Conservation (phyloP, 2,888 invertebrate species). For the Euspilapteryx auroguttella region DNA sequence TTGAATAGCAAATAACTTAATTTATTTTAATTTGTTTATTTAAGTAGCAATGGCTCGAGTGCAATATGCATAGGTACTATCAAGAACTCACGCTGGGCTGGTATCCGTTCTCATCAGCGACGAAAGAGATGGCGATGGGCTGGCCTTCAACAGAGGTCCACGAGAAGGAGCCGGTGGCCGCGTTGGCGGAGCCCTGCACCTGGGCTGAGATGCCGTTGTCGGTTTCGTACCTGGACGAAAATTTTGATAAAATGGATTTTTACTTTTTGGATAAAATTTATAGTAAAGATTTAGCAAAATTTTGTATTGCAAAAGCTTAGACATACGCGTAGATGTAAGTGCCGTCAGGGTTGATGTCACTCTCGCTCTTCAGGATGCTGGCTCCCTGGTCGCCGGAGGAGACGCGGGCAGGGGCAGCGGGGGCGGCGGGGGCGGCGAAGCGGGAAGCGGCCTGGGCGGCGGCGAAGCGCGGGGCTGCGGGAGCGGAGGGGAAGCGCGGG, state of each 20-base stretch:
- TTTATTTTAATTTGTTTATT: too few relatives aligned
- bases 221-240: slow-evolving; percentile 5
- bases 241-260: not conserved
- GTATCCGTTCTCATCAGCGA: slow-evolving; percentile 13
- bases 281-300: too few relatives aligned
- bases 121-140: slow-evolving; percentile 47
- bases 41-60: too few relatives aligned
- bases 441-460: too few relatives aligned
- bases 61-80: too few relatives aligned
- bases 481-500: not conserved
- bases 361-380: slow-evolving; percentile 28
- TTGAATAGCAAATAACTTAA: too few relatives aligned
- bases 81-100: not conserved
- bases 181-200: slow-evolving; percentile 31
- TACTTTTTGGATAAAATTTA: too few relatives aligned
- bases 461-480: too few relatives aligned
- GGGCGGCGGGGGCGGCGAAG: too few relatives aligned
- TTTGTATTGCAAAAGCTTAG: not conserved
- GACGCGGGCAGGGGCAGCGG: slow-evolving; percentile 8
- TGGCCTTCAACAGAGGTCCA: slow-evolving; percentile 56
- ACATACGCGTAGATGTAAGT: slow-evolving; percentile 49
- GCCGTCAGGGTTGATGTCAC: slow-evolving; percentile 44
- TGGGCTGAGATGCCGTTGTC: slow-evolving; percentile 58
- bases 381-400: slow-evolving; percentile 19
- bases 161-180: slow-evolving; percentile 35